phyloP scores from a whole-genome alignment of 2,888 invertebrate species.

The Xestoiulus laeticollis region DNA sequence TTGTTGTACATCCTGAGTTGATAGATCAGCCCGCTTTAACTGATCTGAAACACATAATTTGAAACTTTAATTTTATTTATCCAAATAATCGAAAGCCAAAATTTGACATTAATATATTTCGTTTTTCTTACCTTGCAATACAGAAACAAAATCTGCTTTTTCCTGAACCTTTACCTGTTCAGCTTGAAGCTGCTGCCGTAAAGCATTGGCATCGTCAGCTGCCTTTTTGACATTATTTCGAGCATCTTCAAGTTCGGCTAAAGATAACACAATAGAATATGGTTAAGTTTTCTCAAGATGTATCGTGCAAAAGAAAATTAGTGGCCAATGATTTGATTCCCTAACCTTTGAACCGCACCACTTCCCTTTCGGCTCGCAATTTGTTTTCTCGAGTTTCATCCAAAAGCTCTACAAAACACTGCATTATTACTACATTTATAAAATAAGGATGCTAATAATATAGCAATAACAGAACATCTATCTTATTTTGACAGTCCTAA shows the following conservation, averaged over 20 bases:
- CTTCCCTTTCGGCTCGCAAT: slow-evolving; percentile 58
- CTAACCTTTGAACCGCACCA: slow-evolving; percentile 57
- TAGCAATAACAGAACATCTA: neutral
- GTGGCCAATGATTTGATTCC: neutral
- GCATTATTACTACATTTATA: neutral
- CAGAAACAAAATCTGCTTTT: slow-evolving; percentile 60
- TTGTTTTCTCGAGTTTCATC: slow-evolving; percentile 59
- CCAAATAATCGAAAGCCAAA: neutral
- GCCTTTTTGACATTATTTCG: slow-evolving; percentile 60
- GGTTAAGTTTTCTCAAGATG: neutral
- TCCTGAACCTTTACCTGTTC: slow-evolving; percentile 60
- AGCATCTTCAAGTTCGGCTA: slow-evolving; percentile 61
- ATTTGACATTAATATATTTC: neutral
- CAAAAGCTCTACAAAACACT: slow-evolving; percentile 58
- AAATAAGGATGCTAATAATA: neutral
- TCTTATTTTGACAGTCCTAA: neutral
- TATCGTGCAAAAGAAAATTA: neutral
- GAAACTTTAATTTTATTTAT: neutral
- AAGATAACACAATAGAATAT: slow-evolving; percentile 34
- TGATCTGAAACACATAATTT: slow-evolving; percentile 40
- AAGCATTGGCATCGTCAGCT: slow-evolving; percentile 60
- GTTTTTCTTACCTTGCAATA: slow-evolving; percentile 60
- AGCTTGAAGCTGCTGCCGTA: slow-evolving; percentile 61
- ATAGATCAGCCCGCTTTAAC: slow-evolving; percentile 48
- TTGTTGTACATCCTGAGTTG: slow-evolving; percentile 44